Evolutionary conservation across 2,797 vertebrate genomes (phyloP).

Genomic region (Acomys russatus): DNA sequence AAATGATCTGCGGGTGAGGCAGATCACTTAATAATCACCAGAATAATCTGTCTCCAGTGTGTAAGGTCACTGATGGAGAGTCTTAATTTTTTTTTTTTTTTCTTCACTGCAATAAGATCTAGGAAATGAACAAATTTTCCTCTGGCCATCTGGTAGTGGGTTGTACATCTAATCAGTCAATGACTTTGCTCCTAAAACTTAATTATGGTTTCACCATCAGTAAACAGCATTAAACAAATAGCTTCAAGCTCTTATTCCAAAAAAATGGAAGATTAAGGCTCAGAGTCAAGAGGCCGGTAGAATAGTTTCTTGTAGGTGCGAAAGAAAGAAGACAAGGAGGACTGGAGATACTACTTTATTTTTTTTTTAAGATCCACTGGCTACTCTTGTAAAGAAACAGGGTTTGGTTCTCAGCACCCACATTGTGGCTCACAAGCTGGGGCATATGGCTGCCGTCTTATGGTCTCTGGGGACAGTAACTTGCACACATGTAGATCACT

Average conservation of each 20-base stretch:
- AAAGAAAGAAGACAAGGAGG: not conserved
- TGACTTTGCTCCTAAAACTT: constrained; percentile 76
- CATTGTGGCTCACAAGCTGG: no score
- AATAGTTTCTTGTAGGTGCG: constrained; percentile 12
- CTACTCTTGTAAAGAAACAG: not conserved
- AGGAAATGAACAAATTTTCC: constrained; percentile 76
- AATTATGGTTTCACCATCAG: constrained; percentile 78
- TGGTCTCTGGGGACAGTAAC: not conserved
- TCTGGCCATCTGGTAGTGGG: constrained; percentile 78
- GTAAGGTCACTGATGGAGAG: constrained; percentile 77
- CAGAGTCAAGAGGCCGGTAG: not conserved
- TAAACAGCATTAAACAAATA: constrained; percentile 74
- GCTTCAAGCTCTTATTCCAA: constrained; percentile 62
- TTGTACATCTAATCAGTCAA: constrained; percentile 77
- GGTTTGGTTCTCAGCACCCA: not conserved
- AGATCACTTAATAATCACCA: constrained; percentile 71
- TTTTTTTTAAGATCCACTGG: not conserved
- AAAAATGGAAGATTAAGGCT: constrained; percentile 51
- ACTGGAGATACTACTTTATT: not conserved
- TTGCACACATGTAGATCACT: not conserved
- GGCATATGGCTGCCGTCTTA: not conserved
- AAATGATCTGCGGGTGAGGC: constrained; percentile 61
- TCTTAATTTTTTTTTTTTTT: constrained; percentile 77
- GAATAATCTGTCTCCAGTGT: constrained; percentile 70
- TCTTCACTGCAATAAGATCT: constrained; percentile 72